Percentiles rank a stretch among this genome's conserved stretches.
phyloP scores from a whole-genome alignment of 2,113 vertebrate genomes.

The Oreochromis tanganicae region DNA sequence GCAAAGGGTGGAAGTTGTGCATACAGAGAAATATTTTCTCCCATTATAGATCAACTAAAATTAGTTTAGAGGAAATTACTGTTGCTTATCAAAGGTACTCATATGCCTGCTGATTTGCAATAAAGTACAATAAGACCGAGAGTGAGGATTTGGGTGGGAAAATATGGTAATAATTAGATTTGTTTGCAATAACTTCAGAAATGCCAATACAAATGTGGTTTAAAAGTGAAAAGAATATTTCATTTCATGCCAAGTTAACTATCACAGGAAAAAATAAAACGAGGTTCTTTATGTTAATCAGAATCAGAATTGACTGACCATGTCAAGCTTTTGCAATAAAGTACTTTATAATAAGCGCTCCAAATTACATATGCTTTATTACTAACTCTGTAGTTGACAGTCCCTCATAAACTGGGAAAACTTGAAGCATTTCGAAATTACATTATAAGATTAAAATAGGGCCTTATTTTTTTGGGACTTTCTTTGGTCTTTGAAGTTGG shows the following conservation, averaged over 20 bases:
- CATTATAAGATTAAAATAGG: background rate
- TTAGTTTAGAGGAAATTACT: constrained; percentile 6
- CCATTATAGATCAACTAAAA: constrained; percentile 12
- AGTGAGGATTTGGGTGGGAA: background rate
- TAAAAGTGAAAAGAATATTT: background rate
- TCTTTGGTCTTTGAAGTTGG: constrained; percentile 35
- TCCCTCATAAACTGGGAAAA: background rate
- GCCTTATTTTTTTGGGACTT: background rate
- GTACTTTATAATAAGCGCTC: background rate
- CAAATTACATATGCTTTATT: background rate
- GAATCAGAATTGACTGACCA: background rate
- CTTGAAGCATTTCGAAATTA: background rate
- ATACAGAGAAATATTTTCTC: background rate
- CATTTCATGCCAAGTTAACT: background rate
- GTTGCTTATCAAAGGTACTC: background rate
- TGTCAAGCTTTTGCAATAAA: background rate
- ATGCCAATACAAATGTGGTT: constrained; percentile 10
- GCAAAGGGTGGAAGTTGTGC: background rate
- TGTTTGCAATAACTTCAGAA: constrained; percentile 3
- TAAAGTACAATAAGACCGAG: background rate
- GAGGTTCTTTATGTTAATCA: background rate
- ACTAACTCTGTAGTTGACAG: background rate
- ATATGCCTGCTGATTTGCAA: background rate
- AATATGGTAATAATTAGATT: background rate
- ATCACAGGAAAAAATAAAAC: background rate